Evolutionary conservation across 1,140 invertebrate genomes (phyloP), one percentile per base, ranked within the genome.

Genomic region (Drosophila subobscura): DNA sequence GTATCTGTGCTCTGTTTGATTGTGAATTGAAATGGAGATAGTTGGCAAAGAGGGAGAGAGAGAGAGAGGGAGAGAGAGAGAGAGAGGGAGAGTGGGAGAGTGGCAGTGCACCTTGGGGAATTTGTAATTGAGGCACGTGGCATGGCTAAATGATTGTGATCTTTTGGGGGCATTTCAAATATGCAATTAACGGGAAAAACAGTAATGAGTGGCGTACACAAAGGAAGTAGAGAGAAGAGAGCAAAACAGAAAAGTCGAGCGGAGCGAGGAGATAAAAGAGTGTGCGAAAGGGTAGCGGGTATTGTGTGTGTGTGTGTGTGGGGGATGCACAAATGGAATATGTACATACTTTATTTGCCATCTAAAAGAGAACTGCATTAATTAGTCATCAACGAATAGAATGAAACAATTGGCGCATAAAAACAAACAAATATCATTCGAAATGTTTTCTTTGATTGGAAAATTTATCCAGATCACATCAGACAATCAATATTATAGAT

Each of bases 101-200:
- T 10, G 53, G 2, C 33, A 23, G 46, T 57, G 37, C 49, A 74
- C 77, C 80, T 79, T 57, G 45, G 76, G 80, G 76, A 72, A 60
- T 71, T 64, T 46, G 76, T 83, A 84, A 84, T 84, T 84, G 79
- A 79, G 65, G 79, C 79, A 81, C 79, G 76, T 83, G 76, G 33
- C 75, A 74, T 60, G 72, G 25, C 68, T 68, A 79, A 85, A 76
- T 72, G 79, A 79, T 84, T 85, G 76, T 67, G 66, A 84, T 84
- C 79, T 85, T 67, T 72, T 53, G 66, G 70, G 51, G 51, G 70
- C 68, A 72, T 72, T 72, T 72, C 70, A 63, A 72, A 72, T 72
- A 72, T 72, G 70, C 70, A 72, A 72, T 72, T 72, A 72, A 72
- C 70, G 68, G 10, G 33, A 37, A 72, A 54, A 72, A 54, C 44